These are phyloP conservation scores for Varanus komodoensis DNA, from an alignment of 2,113 vertebrate species.

Conservation along the genomic window DNA sequence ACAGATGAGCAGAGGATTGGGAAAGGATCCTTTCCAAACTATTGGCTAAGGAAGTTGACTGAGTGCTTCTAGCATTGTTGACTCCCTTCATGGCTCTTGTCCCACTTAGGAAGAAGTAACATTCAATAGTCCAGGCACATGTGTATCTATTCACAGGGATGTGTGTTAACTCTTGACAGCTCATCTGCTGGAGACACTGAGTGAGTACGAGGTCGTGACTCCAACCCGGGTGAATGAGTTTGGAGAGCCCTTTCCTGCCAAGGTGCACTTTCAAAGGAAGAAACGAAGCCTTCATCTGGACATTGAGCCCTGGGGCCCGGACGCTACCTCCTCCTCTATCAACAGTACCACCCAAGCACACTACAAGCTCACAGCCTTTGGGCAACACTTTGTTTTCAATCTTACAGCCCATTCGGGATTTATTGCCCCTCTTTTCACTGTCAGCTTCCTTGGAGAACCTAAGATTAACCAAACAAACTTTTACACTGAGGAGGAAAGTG, in stretches of 20 bases:
- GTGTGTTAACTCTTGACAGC: constrained; percentile 73
- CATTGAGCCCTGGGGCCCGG: constrained; percentile 83
- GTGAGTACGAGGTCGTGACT: constrained; percentile 92
- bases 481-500: constrained; percentile 82
- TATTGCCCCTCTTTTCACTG: constrained; percentile 95
- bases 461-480: constrained; percentile 81
- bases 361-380: constrained; percentile 93
- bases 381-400: constrained; percentile 92
- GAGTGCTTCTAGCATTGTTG: not conserved
- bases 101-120: not conserved
- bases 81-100: not conserved
- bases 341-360: constrained; percentile 80
- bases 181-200: constrained; percentile 81
- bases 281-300: constrained; percentile 85
- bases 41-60: not conserved
- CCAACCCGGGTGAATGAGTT: constrained; percentile 90
- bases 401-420: constrained; percentile 94
- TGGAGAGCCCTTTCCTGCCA: constrained; percentile 88
- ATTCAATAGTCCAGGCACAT: not conserved
- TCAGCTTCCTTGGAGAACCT: constrained; percentile 88
- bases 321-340: constrained; percentile 60
- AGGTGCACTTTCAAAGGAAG: constrained; percentile 93
- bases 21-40: not conserved
- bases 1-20: no score
- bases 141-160: not conserved